These are phyloP conservation scores for Ciconia stormi DNA, from an alignment of 2,113 vertebrate genomes.

Conservation along the genomic window DNA sequence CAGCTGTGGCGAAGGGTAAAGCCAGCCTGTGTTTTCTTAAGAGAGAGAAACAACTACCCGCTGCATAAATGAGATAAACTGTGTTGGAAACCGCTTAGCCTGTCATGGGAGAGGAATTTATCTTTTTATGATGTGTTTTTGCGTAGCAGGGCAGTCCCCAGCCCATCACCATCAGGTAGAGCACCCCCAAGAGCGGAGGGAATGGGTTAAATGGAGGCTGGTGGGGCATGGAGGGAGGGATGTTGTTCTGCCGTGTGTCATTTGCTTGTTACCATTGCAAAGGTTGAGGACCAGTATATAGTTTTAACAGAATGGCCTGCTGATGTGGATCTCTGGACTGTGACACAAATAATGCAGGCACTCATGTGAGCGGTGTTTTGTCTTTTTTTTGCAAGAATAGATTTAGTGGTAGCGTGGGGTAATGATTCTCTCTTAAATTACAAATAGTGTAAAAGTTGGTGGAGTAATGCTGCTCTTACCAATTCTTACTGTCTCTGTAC, in stretches of 20 bases:
- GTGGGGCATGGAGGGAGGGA: not conserved
- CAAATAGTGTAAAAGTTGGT: not conserved
- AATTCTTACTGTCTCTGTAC: not conserved
- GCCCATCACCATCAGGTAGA: rapidly evolving
- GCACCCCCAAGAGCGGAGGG: rapidly evolving
- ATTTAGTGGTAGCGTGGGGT: not conserved
- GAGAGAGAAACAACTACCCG: not conserved
- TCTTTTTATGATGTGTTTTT: not conserved
- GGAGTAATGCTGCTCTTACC: not conserved
- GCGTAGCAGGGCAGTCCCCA: not conserved
- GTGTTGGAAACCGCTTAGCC: rapidly evolving
- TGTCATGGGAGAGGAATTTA: rapidly evolving
- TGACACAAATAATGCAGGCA: not conserved
- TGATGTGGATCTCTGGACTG: not conserved
- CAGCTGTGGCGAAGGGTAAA: rapidly evolving
- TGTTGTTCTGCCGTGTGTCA: rapidly evolving
- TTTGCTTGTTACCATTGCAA: not conserved
- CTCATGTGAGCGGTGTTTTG: not conserved
- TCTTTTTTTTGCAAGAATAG: not conserved
- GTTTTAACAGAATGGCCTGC: not conserved
- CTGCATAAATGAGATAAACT: rapidly evolving
- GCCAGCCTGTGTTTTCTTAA: not conserved
- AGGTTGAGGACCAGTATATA: not conserved
- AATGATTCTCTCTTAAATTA: not conserved
- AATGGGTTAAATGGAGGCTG: not conserved